Base-by-base conservation (phyloP, 2,797 vertebrate species). In the Podarcis siculus region DNA sequence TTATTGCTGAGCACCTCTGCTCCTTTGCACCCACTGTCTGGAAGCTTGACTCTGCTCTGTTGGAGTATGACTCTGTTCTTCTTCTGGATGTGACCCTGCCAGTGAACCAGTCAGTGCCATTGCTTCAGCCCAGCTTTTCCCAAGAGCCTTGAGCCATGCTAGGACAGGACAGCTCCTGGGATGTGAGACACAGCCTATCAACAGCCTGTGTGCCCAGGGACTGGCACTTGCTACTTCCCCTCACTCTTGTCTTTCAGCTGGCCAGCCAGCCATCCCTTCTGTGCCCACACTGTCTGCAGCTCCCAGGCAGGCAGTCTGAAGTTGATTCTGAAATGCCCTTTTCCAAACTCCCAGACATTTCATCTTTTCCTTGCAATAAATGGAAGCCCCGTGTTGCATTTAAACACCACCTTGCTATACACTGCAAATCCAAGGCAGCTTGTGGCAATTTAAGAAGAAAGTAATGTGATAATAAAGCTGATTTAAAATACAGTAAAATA, bases 21-120 rank as follows among this genome's bases (percentile, higher is more conserved):
- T 2, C 95, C 89, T n/a, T 97, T 97, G 55, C 96, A 92, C 83
- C 94, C 97, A 27, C 98, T 98, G 87, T 49, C 49, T 49, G 49
- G 49, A 49, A 49, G 49, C 12, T 49, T 13, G 49, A 49, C 49
- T 45, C 45, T 49, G 49, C 49, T 49, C 49, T 49, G 49, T 49
- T 49, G 49, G 49, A 49, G 12, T 49, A 3, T 49, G 49, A 13
- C 49, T 49, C 49, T 49, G 13, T 3, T 55, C 49, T 55, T 55
- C 49, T 55, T 55, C 49, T 55, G 13, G 49, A 55, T 55, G 49
- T 55, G 49, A 55, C 49, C 13, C 49, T 15, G 49, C 49, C 49
- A 0, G 49, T 55, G 13, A 55, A 55, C 49, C 49, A 55, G 13
- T 55, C 49, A 55, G 49, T 55, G 49, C 13, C 49, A 55, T 15